Conservation (phyloP, 2,113 vertebrate species). For the Mormyrus lacerda region DNA sequence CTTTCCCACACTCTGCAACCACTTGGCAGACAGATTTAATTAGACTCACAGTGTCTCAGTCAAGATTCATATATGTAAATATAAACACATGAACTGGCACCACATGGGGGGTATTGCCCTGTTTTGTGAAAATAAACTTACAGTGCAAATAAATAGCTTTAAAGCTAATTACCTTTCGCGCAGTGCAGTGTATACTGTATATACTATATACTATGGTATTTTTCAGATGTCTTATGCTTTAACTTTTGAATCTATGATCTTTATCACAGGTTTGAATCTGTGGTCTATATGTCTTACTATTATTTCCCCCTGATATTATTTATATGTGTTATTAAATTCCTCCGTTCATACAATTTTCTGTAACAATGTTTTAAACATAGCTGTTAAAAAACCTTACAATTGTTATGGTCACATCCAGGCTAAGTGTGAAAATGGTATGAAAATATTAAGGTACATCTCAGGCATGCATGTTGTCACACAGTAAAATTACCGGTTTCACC, state of each 20-base stretch:
- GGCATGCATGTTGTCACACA: not conserved
- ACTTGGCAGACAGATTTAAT: constrained; percentile 41
- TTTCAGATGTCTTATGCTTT: not conserved
- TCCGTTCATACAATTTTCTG: not conserved
- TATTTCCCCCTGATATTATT: too few relatives aligned
- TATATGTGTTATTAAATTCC: not conserved
- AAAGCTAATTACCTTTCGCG: not conserved
- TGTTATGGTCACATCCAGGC: not conserved
- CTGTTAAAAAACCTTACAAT: not conserved
- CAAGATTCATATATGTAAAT: not conserved
- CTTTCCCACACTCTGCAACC: constrained; percentile 57
- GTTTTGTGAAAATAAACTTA: not conserved
- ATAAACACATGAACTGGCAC: not conserved
- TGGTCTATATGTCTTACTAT: not conserved
- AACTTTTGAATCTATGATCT: not conserved
- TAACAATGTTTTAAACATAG: not conserved
- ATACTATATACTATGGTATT: not conserved
- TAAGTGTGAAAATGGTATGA: not conserved
- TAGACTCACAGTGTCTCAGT: not conserved
- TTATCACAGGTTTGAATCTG: not conserved
- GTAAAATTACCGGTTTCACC: not conserved
- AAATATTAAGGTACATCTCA: not conserved
- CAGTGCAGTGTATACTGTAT: not conserved
- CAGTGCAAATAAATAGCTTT: not conserved
- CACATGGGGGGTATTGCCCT: not conserved